phyloP scores from a whole-genome alignment of 2,888 invertebrate species.

The Allophyes oxyacanthae region DNA sequence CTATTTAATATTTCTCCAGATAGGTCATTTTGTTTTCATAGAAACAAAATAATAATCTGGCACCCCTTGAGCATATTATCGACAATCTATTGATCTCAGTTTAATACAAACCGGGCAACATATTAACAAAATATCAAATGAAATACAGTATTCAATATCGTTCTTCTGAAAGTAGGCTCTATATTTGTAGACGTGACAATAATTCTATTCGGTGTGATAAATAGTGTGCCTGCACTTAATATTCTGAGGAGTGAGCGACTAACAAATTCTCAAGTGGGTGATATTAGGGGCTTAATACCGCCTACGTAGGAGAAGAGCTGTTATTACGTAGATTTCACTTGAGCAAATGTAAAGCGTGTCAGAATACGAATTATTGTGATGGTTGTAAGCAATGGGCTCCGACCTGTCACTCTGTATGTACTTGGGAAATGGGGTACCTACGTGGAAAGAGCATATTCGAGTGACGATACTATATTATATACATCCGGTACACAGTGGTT shows the following conservation, averaged over 20 bases:
- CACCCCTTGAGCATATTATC: too few species aligned
- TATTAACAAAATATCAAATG: conserved; percentile 32
- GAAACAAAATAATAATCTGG: too few species aligned
- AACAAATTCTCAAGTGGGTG: conserved; percentile 15
- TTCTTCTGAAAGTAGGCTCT: conserved; percentile 35
- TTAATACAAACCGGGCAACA: conserved; percentile 23
- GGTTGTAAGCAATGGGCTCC: too few species aligned
- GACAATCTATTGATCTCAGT: conserved; percentile 33
- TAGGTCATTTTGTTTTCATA: too few species aligned
- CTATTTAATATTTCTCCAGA: too few species aligned
- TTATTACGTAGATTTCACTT: conserved; percentile 23
- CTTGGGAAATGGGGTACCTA: too few species aligned
- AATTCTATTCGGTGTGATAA: conserved; percentile 34
- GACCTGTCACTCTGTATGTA: too few species aligned
- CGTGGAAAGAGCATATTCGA: too few species aligned
- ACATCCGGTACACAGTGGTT: too few species aligned
- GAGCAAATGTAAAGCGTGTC: background rate
- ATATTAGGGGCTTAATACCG: conserved; percentile 8
- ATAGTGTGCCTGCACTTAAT: conserved; percentile 44
- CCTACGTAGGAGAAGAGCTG: conserved; percentile 3
- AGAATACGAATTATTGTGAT: too few species aligned
- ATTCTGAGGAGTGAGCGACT: conserved; percentile 29
- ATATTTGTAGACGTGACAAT: conserved; percentile 48
- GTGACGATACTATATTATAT: too few species aligned
- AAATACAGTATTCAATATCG: conserved; percentile 43